Evolutionary conservation across 2,888 invertebrate species (phyloP).

Genomic region (Parnassius glacialis): DNA sequence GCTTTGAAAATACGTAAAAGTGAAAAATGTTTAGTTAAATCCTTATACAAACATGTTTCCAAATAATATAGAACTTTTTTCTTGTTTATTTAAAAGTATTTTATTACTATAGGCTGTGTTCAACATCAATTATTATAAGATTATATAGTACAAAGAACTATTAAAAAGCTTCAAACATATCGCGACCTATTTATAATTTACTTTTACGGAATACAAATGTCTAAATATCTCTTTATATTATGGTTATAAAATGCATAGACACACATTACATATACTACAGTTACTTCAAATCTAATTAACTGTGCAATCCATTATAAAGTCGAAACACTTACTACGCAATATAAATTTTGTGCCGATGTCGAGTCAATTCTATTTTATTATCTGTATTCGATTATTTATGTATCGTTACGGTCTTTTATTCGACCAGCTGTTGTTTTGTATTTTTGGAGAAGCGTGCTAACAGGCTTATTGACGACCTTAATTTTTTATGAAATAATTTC

Average conservation of each 20-base stretch:
- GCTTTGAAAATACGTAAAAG: no score
- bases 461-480: no score
- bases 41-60: not conserved
- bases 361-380: slow-evolving; percentile 13
- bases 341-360: slow-evolving; percentile 15
- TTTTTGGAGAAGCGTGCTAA: no score
- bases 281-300: slow-evolving; percentile 18
- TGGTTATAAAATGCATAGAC: slow-evolving; percentile 21
- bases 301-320: slow-evolving; percentile 23
- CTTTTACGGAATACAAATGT: slow-evolving; percentile 18
- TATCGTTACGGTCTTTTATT: not conserved
- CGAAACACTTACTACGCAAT: slow-evolving; percentile 24
- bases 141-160: not conserved
- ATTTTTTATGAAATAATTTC: no score
- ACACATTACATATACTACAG: slow-evolving; percentile 18
- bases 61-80: not conserved
- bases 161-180: slow-evolving; percentile 21
- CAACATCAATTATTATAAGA: no score
- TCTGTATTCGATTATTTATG: slow-evolving; percentile 5
- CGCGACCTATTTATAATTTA: slow-evolving; percentile 13
- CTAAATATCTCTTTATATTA: slow-evolving; percentile 19
- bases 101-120: not conserved
- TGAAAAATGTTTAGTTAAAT: no score
- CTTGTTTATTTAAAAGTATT: not conserved
- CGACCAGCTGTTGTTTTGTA: no score